A percentile compares a stretch with the other conserved stretches of the same genome.
These are phyloP conservation scores for Pegoplata infirma DNA, from an alignment of 2,888 invertebrate genomes.

Conservation along the genomic window DNA sequence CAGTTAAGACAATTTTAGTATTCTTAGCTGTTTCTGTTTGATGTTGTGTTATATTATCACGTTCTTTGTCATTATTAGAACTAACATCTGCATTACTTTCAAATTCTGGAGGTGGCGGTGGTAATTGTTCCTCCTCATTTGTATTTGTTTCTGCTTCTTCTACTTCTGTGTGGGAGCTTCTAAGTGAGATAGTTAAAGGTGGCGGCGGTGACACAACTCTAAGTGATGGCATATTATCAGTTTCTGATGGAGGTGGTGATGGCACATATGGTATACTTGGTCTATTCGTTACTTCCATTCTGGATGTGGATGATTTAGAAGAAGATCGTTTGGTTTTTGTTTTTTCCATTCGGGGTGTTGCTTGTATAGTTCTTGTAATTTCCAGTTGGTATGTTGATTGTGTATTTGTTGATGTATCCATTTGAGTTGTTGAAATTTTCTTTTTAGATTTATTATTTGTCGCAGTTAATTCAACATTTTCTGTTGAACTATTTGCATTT, in stretches of 20 bases:
- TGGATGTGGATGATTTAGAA: no score
- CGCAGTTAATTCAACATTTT: neutral
- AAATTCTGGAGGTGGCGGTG: slow-evolving; percentile 46
- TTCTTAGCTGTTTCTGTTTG: neutral
- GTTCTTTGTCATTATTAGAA: slow-evolving; percentile 13
- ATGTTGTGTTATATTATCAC: neutral
- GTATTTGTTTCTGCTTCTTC: neutral
- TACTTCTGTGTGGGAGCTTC: neutral
- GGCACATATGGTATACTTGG: slow-evolving; percentile 9
- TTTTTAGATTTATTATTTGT: neutral
- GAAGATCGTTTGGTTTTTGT: no score
- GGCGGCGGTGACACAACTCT: slow-evolving; percentile 58
- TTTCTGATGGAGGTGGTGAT: slow-evolving; percentile 30
- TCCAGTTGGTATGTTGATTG: no score
- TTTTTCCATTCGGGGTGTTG: no score
- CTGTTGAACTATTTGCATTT: slow-evolving; percentile 1
- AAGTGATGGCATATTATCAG: slow-evolving; percentile 16
- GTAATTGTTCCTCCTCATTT: neutral
- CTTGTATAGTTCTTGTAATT: no score
- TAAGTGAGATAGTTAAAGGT: slow-evolving; percentile 32
- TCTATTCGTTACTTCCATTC: no score
- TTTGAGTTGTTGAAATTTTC: neutral
- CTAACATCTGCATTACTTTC: slow-evolving; percentile 13
- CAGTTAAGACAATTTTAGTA: slow-evolving; percentile 3
- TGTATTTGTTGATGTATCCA: no score